Percentiles rank a stretch among this genome's conserved stretches.
Conservation (phyloP, 2,113 vertebrate genomes). For the Phylloscopus trochiloides region DNA sequence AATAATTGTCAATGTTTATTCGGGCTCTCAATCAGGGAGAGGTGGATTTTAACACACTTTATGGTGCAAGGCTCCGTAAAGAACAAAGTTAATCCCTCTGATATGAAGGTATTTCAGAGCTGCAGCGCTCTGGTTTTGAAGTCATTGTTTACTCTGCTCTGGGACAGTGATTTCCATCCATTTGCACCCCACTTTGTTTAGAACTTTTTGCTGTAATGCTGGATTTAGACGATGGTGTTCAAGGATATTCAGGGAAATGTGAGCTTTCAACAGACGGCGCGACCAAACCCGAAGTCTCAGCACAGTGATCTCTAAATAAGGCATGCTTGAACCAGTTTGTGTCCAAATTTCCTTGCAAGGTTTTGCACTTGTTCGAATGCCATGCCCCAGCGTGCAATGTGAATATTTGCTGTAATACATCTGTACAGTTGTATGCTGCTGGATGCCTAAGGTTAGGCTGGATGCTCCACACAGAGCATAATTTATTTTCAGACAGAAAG, state of each 20-base stretch:
- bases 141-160: neutral
- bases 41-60: conserved; percentile 4
- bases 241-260: neutral
- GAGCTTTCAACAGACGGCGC: neutral
- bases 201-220: neutral
- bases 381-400: neutral
- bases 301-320: conserved; percentile 9
- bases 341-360: neutral
- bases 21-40: neutral
- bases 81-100: conserved; percentile 1
- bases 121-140: neutral
- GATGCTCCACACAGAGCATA: neutral
- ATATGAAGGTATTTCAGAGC: neutral
- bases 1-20: conserved; percentile 55
- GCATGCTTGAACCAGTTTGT: neutral
- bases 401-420: conserved; percentile 41
- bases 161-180: neutral
- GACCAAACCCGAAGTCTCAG: neutral
- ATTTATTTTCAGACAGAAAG: conserved; percentile 10
- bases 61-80: neutral
- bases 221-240: neutral
- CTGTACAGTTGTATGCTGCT: conserved; percentile 5
- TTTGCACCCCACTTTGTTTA: neutral
- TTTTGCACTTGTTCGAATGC: neutral
- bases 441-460: conserved; percentile 13